These are phyloP conservation scores for Malacosoma neustria DNA, from an alignment of 2,888 invertebrate species.

Conservation along the genomic window DNA sequence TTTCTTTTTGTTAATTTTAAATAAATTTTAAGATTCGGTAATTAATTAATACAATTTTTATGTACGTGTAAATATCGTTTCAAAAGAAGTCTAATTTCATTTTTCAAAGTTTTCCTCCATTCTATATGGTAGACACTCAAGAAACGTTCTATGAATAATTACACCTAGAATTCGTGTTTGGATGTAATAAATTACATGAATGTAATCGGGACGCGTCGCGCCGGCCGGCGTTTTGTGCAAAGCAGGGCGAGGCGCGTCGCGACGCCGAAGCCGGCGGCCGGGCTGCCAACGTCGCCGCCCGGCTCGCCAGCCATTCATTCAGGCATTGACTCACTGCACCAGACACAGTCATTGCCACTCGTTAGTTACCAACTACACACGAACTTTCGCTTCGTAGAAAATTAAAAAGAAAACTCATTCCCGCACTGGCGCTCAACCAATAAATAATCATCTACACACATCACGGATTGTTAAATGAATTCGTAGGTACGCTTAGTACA, in stretches of 20 bases:
- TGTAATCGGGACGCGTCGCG: neutral
- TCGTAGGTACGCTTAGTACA: too few species aligned
- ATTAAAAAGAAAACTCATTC: conserved; percentile 1
- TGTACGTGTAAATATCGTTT: too few species aligned
- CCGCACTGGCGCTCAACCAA: neutral
- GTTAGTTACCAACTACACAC: conserved; percentile 7
- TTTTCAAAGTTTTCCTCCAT: too few species aligned
- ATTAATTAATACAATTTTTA: too few species aligned
- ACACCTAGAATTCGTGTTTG: too few species aligned
- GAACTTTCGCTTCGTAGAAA: conserved; percentile 14
- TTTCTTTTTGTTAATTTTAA: too few species aligned
- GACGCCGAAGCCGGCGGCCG: neutral
- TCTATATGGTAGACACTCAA: too few species aligned
- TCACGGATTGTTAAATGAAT: too few species aligned
- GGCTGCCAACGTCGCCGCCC: neutral
- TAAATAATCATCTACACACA: neutral
- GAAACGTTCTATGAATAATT: too few species aligned
- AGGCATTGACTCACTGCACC: conserved; percentile 8
- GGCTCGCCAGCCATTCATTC: neutral
- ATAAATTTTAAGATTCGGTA: too few species aligned
- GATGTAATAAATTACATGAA: too few species aligned
- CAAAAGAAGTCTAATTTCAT: too few species aligned
- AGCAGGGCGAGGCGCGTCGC: neutral
- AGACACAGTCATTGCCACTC: conserved; percentile 15
- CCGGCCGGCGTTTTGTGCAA: neutral